Evolutionary conservation across 2,113 vertebrate species (phyloP).

Genomic region (Notothenia coriiceps): DNA sequence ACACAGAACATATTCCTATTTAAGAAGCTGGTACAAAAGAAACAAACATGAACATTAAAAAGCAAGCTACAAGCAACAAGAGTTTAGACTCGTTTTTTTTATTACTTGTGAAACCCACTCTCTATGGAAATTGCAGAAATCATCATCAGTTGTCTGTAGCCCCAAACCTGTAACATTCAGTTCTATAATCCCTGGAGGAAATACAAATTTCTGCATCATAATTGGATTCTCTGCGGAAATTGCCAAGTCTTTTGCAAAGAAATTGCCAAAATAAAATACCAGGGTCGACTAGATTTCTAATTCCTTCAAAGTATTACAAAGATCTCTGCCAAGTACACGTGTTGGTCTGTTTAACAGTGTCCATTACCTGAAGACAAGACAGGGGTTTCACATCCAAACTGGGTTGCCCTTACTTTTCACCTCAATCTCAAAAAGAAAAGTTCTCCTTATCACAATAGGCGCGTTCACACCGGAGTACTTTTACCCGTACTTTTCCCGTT

Average conservation of each 20-base stretch:
- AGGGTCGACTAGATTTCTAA: slow-evolving; percentile 27
- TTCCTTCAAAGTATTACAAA: slow-evolving; percentile 5
- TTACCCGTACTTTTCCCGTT: too few species aligned
- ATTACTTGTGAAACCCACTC: neutral
- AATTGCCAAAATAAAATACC: slow-evolving; percentile 25
- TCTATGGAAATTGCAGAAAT: slow-evolving; percentile 30
- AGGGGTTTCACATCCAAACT: neutral
- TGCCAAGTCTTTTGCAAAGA: slow-evolving; percentile 37
- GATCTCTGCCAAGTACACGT: slow-evolving; percentile 13
- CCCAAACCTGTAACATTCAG: slow-evolving; percentile 3
- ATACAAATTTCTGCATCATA: slow-evolving; percentile 31
- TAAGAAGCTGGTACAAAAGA: too few species aligned
- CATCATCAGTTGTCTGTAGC: neutral
- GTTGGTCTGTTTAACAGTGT: neutral
- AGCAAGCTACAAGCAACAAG: slow-evolving; percentile 3
- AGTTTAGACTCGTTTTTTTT: neutral
- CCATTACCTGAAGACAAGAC: neutral
- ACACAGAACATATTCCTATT: too few species aligned
- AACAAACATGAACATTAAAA: neutral
- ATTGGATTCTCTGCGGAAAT: slow-evolving; percentile 31
- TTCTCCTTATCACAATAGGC: too few species aligned
- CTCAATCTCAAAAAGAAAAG: neutral
- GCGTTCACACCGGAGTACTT: too few species aligned
- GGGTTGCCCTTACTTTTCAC: neutral
- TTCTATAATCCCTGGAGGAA: slow-evolving; percentile 31